Conservation (phyloP, 2,113 vertebrate genomes). For the Macaca nemestrina region DNA sequence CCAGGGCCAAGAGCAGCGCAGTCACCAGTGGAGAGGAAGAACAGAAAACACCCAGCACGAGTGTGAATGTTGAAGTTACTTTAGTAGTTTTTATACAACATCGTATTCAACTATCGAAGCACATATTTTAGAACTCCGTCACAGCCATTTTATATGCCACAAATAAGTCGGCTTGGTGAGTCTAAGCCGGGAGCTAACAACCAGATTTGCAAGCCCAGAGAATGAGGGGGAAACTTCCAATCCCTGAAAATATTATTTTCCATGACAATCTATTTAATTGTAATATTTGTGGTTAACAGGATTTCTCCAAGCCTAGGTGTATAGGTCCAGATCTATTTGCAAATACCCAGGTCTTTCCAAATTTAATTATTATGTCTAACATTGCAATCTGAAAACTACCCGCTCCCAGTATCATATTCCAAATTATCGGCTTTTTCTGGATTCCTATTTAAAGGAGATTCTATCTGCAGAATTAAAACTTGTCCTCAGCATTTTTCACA, state of each 20-base stretch:
- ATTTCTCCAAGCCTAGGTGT: neutral
- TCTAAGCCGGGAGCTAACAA: neutral
- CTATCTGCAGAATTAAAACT: neutral
- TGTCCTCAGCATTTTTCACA: neutral
- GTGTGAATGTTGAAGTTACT: neutral
- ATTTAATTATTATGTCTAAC: neutral
- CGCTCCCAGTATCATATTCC: neutral
- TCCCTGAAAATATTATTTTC: neutral
- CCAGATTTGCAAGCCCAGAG: conserved; percentile 2
- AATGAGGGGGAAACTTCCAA: neutral
- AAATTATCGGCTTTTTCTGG: neutral
- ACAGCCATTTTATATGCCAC: neutral
- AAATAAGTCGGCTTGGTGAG: neutral
- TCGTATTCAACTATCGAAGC: neutral
- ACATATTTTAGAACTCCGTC: conserved; percentile 7
- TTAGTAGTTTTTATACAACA: neutral
- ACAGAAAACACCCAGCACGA: neutral
- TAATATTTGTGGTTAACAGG: neutral
- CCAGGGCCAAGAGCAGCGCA: neutral
- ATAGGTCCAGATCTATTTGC: neutral
- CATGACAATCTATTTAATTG: neutral
- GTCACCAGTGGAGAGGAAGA: neutral
- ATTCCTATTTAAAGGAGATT: neutral
- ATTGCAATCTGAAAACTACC: neutral
- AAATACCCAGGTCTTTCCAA: neutral